Conservation (phyloP, 2,113 vertebrate species). For the Irena cyanogastra region DNA sequence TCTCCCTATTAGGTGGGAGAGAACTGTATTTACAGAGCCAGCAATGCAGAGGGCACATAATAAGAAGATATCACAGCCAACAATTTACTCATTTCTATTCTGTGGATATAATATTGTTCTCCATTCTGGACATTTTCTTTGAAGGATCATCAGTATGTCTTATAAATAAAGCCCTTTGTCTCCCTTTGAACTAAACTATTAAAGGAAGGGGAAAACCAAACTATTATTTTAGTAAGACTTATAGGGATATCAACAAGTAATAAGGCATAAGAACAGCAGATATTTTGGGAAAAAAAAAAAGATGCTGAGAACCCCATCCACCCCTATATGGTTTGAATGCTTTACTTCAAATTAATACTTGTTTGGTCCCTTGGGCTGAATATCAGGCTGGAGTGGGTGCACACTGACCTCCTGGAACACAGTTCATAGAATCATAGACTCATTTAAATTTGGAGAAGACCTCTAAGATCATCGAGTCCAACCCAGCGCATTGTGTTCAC, state of each 20-base stretch:
- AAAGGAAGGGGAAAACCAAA: not conserved
- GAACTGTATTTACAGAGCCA: not conserved
- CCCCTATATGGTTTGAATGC: not conserved
- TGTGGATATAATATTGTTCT: not conserved
- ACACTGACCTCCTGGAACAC: not conserved
- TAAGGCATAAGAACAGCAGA: not conserved
- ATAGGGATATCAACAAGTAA: not conserved
- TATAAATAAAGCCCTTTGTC: not conserved
- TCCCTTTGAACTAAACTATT: not conserved
- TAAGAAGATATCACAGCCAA: not conserved
- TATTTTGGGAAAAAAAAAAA: not conserved
- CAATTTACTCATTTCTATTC: not conserved
- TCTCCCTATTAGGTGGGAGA: not conserved
- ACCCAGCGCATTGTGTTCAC: not conserved
- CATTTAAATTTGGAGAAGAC: not conserved
- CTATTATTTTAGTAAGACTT: not conserved
- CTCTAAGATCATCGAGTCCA: accelerated
- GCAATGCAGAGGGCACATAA: not conserved
- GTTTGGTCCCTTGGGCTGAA: not conserved
- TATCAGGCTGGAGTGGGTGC: not conserved
- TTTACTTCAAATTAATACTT: not conserved
- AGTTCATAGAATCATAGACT: not conserved
- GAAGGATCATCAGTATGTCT: not conserved
- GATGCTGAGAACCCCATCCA: accelerated
- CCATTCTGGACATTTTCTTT: not conserved